Evolutionary conservation across 2,113 vertebrate genomes (phyloP), one percentile per base, ranked within the genome.

Genomic region (Cebidichthys violaceus): DNA sequence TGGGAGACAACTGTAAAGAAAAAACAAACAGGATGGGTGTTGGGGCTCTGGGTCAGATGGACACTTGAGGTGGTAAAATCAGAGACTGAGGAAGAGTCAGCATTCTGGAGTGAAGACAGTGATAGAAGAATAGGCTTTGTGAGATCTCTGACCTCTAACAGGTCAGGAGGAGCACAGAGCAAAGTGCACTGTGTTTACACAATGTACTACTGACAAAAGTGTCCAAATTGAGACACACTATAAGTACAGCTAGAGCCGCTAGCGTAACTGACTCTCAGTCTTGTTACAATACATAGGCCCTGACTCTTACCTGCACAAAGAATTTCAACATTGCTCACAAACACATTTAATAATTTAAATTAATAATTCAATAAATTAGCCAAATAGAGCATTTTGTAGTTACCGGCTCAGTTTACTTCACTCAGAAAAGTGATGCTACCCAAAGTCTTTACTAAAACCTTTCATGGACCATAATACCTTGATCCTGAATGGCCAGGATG

Each of bases 401-500:
- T 75, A 43, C 7, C 45, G 27, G n/a, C 14, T 27, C 18, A 47
- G 1, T 50, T 61, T 41, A 65, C 15, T 15, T 61, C 37, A 64
- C 9, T 47, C 9, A 37, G 27, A 11, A 37, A 13, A 9, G 2
- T 27, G 1, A 45, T 9, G 18, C 67, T 57, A 60, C 11, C 50
- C 71, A 17, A 64, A 8, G 41, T 81, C 20, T 35, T 18, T 45
- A 37, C 17, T 43, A n/a, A 89, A 39, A 55, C 50, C 13, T 45
- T 79, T 78, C 33, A 22, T 67, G 41, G 17, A 39, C 43, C 67
- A 67, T 70, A 85, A 81, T n/a, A 66, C 67, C 9, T 62, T 66
- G 59, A 86, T 79, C 75, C 81, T 66, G 60, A 33, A n/a, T 80
- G 72, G 45, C 55, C 39, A 71, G 15, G 45, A 50, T 79, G 71